Conservation (phyloP, 2,888 invertebrate species). For the Subacronicta megacephala region DNA sequence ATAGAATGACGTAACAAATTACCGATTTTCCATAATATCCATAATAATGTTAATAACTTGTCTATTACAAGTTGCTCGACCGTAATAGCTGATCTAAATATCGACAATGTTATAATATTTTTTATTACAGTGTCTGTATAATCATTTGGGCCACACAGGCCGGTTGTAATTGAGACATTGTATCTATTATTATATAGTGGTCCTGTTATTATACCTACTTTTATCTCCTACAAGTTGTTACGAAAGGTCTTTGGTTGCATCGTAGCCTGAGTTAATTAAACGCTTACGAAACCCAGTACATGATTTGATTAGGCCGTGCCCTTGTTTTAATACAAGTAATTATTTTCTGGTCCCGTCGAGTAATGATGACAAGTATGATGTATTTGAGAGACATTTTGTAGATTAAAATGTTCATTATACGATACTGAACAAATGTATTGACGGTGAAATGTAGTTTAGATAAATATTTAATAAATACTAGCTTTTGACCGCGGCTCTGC, state of each 20-base stretch:
- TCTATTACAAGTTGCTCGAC: slow-evolving; percentile 82
- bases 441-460: slow-evolving; percentile 25
- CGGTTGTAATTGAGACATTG: slow-evolving; percentile 83
- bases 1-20: slow-evolving; percentile 74
- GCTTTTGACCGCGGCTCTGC: too few relatives aligned
- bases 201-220: slow-evolving; percentile 69
- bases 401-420: slow-evolving; percentile 60
- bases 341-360: slow-evolving; percentile 72
- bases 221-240: slow-evolving; percentile 59
- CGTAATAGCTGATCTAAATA: slow-evolving; percentile 84
- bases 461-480: too few relatives aligned
- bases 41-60: slow-evolving; percentile 82
- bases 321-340: slow-evolving; percentile 78
- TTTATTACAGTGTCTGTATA: slow-evolving; percentile 77
- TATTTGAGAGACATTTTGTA: slow-evolving; percentile 64
- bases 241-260: slow-evolving; percentile 63
- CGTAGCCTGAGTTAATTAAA: slow-evolving; percentile 64
- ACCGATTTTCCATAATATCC: slow-evolving; percentile 77
- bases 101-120: slow-evolving; percentile 80
- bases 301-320: slow-evolving; percentile 71
- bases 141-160: slow-evolving; percentile 84
- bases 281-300: slow-evolving; percentile 63
- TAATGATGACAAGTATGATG: slow-evolving; percentile 69
- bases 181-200: slow-evolving; percentile 74
- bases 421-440: slow-evolving; percentile 41